A percentile compares a stretch with the other conserved stretches of the same genome.
Conservation (phyloP, 2,113 vertebrate genomes). For the Macaca nemestrina region DNA sequence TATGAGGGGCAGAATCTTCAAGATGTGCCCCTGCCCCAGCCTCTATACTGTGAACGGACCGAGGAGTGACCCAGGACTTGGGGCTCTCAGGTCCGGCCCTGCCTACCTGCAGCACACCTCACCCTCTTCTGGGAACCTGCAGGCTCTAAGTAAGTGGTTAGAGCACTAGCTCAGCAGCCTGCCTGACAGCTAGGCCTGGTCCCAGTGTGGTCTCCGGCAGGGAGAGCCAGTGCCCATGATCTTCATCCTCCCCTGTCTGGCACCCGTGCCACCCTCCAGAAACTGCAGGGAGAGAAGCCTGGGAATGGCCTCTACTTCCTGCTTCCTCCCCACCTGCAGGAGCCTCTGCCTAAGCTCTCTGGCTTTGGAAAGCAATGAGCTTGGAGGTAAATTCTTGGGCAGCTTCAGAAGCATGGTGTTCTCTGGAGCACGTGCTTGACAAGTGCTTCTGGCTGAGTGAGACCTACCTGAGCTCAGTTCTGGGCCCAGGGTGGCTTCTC, state of each 20-base stretch:
- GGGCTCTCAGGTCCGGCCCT: neutral
- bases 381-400: neutral
- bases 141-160: neutral
- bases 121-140: neutral
- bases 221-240: accelerated
- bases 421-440: neutral
- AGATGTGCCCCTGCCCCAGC: too few species aligned
- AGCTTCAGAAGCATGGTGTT: neutral
- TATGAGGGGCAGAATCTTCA: neutral
- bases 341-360: neutral
- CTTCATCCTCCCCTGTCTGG: neutral
- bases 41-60: neutral
- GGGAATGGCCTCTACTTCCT: too few species aligned
- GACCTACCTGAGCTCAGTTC: neutral
- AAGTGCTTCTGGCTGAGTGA: neutral
- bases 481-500: neutral
- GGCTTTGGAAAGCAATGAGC: neutral
- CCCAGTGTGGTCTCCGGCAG: neutral
- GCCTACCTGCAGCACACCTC: too few species aligned
- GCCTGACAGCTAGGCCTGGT: accelerated
- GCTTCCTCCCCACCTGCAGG: neutral
- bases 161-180: neutral
- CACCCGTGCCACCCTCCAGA: neutral
- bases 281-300: accelerated
- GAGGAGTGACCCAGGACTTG: neutral